Base-by-base conservation (phyloP, 2,888 invertebrate genomes). In the Drosophila suboccidentalis region DNA sequence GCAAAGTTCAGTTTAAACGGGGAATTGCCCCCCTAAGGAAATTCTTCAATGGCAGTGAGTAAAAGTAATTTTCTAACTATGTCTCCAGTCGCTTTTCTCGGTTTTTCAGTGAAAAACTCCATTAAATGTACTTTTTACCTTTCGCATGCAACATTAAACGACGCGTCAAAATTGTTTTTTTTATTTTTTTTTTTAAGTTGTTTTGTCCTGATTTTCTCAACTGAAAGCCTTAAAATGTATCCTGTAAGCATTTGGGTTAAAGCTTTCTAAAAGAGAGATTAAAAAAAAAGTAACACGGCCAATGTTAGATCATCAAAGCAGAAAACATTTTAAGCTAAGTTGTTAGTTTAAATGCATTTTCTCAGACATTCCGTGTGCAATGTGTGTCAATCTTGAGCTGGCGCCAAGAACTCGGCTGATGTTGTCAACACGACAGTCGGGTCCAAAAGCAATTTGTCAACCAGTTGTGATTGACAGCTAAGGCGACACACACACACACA, bases 371-470 rank as follows among this genome's bases (percentile, higher is more conserved):
- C 58, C 11, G 11, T 1, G 10, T 50, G 22, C 17, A 69, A 63
- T 63, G 61, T 38, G 17, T 53, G 53, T 41, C 47, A 58, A 22
- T 47, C 43, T 39, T 15, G 29, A 26, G 39, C 11, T 10, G 13
- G 6, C 13, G 19, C 39, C 19, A 15, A n/a, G 13, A 6, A 15
- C 17, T 22, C 6, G 19, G 50, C 51, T 22, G 34, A 34, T 41
- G 38, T 38, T 44, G 77, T 77, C 89, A 90, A 61, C 84, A 75
- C 72, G 78, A 85, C 88, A 88, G 73, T 66, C 67, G 74, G 65
- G 82, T 85, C 78, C 88, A 80, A 88, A 82, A 87, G 83, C 88
- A 87, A 87, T 89, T 87, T 87, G 87, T 87, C 87, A 87, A 77
- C 57, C 86, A 77, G 80, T 82, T 89, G 83, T 88, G 88, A 87